These are phyloP conservation scores for Heliconius congener DNA, from an alignment of 1,140 invertebrate genomes.

Conservation along the genomic window DNA sequence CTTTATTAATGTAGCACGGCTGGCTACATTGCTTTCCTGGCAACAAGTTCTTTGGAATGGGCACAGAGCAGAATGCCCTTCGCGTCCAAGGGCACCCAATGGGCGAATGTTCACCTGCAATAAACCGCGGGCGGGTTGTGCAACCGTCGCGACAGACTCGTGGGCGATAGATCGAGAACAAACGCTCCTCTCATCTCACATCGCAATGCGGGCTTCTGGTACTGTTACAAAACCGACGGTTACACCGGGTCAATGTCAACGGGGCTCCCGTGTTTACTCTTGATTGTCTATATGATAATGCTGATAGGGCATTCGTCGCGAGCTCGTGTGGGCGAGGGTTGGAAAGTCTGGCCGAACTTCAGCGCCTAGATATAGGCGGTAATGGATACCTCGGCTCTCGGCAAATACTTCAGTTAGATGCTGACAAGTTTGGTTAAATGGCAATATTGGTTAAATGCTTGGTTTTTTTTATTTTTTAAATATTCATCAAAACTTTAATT, in stretches of 20 bases:
- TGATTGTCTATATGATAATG: conserved; percentile 71
- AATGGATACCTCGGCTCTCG: conserved; percentile 57
- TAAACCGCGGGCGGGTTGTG: conserved; percentile 56
- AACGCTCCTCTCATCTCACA: conserved; percentile 61
- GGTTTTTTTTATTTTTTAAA: not conserved
- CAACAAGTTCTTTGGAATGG: conserved; percentile 38
- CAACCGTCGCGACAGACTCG: conserved; percentile 60
- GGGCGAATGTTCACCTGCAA: conserved; percentile 64
- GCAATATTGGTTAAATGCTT: too few species aligned
- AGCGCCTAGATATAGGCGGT: conserved; percentile 70
- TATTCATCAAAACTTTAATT: not conserved
- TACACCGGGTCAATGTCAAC: conserved; percentile 76
- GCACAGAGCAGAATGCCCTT: conserved; percentile 53
- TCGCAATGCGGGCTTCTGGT: conserved; percentile 70
- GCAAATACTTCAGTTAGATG: conserved; percentile 54
- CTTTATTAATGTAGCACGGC: not conserved
- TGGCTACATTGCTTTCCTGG: conserved; percentile 25
- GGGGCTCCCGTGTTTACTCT: conserved; percentile 62
- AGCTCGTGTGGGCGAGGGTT: conserved; percentile 67
- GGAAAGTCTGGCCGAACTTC: conserved; percentile 78
- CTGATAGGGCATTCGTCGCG: conserved; percentile 49
- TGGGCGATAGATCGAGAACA: conserved; percentile 72
- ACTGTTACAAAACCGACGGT: conserved; percentile 72
- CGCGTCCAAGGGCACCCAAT: conserved; percentile 55
- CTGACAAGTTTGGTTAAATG: not conserved